Conservation (phyloP, 2,797 vertebrate species). For the Pantherophis alleghaniensis region DNA sequence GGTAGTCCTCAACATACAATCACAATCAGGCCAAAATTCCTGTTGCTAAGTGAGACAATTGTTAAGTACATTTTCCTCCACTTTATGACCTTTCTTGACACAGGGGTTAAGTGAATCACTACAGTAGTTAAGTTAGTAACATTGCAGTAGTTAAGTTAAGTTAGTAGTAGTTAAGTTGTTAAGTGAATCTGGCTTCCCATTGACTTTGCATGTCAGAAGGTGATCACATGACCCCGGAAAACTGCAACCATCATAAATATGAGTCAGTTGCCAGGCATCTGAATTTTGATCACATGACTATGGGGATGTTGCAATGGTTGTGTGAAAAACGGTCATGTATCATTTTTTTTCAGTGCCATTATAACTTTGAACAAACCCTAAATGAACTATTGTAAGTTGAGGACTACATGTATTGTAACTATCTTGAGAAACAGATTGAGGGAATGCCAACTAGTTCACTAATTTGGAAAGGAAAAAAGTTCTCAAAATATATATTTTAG, state of each 20-base stretch:
- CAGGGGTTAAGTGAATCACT: neutral
- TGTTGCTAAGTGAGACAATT: neutral
- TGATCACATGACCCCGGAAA: neutral
- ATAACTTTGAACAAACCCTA: neutral
- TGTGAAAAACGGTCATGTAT: neutral
- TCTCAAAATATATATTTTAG: neutral
- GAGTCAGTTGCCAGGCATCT: neutral
- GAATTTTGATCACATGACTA: neutral
- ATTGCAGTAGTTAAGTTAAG: too few species aligned
- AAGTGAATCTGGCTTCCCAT: neutral
- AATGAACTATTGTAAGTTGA: too few species aligned
- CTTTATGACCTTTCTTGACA: neutral
- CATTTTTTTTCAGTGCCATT: neutral
- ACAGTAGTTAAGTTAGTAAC: neutral
- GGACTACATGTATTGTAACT: neutral
- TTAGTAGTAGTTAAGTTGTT: neutral
- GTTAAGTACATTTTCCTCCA: neutral
- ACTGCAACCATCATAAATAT: neutral
- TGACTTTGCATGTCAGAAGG: neutral
- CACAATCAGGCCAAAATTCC: neutral
- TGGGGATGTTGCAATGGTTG: neutral
- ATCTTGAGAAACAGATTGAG: neutral
- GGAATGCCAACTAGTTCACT: neutral
- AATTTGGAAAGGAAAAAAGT: neutral
- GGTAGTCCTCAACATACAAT: neutral